Conservation (phyloP, 2,113 vertebrate species). For the Crotalus helleri region DNA sequence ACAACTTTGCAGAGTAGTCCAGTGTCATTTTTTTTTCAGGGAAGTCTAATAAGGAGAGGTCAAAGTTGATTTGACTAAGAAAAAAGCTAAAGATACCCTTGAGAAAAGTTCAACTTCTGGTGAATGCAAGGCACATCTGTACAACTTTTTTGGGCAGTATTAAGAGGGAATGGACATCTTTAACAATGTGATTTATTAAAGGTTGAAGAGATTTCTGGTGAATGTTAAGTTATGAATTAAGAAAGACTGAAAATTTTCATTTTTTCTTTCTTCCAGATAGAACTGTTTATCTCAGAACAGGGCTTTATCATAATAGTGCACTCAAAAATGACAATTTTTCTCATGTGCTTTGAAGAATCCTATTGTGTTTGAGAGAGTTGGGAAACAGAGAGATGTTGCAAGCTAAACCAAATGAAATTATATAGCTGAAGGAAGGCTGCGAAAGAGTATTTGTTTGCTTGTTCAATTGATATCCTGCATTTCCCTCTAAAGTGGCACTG, state of each 20-base stretch:
- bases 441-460: neutral
- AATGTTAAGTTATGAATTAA: neutral
- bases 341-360: neutral
- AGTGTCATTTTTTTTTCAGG: neutral
- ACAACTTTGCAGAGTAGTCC: neutral
- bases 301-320: neutral
- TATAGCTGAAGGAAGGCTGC: neutral
- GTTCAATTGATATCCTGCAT: neutral
- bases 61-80: neutral
- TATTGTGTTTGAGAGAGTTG: neutral
- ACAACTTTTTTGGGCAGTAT: neutral
- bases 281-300: neutral
- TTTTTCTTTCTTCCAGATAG: neutral
- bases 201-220: neutral
- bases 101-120: neutral
- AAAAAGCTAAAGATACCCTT: neutral
- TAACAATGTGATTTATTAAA: neutral
- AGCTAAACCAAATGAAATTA: neutral
- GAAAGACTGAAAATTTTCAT: neutral
- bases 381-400: neutral
- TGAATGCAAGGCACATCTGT: neutral
- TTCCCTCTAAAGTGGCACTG: neutral
- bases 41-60: neutral
- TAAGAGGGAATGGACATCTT: neutral
- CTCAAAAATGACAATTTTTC: neutral